phyloP scores from a whole-genome alignment of 2,888 invertebrate genomes.

The Nomada ruficornis region DNA sequence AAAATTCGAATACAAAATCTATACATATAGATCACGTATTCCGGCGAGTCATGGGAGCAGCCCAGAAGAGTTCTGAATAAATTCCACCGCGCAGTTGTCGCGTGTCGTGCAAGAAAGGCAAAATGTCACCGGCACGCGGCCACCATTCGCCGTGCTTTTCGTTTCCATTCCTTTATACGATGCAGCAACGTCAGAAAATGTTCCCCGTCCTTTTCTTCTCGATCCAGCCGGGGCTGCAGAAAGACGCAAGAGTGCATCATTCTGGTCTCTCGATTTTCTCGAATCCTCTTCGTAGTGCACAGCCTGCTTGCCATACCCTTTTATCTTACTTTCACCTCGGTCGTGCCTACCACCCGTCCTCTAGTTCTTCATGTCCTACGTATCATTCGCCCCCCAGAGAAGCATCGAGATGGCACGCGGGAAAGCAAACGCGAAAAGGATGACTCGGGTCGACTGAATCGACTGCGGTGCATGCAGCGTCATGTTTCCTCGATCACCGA shows the following conservation, averaged over 20 bases:
- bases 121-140: conserved; percentile 43
- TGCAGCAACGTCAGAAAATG: conserved; percentile 41
- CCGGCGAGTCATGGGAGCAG: neutral
- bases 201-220: conserved; percentile 40
- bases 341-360: conserved; percentile 7
- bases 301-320: conserved; percentile 16
- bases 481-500: conserved; percentile 22
- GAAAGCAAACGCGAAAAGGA: conserved; percentile 28
- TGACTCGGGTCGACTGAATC: conserved; percentile 22
- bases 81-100: conserved; percentile 12
- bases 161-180: conserved; percentile 37
- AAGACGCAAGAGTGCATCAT: conserved; percentile 48
- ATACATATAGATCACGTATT: neutral
- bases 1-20: no score
- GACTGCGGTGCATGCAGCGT: conserved; percentile 33
- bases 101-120: conserved; percentile 7
- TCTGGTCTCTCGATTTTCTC: conserved; percentile 59
- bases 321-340: conserved; percentile 22
- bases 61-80: conserved; percentile 33
- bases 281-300: conserved; percentile 41
- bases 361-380: neutral
- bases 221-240: conserved; percentile 21
- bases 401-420: conserved; percentile 37
- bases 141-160: conserved; percentile 8
- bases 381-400: conserved; percentile 42